phyloP scores from a whole-genome alignment of 2,113 vertebrate species.

The Spermophilus dauricus region DNA sequence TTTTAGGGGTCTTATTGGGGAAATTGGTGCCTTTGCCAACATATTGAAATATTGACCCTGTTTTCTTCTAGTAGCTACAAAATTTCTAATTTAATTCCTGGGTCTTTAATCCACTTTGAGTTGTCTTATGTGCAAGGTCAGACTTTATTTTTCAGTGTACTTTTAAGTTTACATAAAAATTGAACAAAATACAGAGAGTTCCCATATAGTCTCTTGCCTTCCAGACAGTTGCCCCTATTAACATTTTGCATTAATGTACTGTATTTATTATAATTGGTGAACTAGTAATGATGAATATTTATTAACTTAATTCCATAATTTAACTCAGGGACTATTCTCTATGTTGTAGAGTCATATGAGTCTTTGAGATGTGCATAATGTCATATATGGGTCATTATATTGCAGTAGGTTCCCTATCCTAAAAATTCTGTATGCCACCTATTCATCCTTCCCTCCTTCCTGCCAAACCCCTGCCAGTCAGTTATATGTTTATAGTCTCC shows the following conservation, averaged over 20 bases:
- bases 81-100: too few relatives aligned
- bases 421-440: background rate
- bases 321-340: background rate
- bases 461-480: background rate
- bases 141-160: background rate
- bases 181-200: background rate
- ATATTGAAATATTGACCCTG: too few relatives aligned
- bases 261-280: background rate
- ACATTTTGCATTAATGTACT: background rate
- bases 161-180: background rate
- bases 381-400: rapidly evolving
- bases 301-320: background rate
- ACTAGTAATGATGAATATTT: background rate
- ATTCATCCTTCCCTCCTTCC: background rate
- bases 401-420: background rate
- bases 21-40: too few relatives aligned
- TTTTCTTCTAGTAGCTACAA: too few relatives aligned
- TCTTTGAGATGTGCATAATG: background rate
- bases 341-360: background rate
- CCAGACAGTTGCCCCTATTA: background rate
- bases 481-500: background rate
- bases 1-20: too few relatives aligned
- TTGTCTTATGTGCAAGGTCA: too few relatives aligned
- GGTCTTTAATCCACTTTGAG: too few relatives aligned
- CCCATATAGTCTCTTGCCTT: background rate